Conservation (phyloP, 2,888 invertebrate genomes). For the Cepaea hortensis region DNA sequence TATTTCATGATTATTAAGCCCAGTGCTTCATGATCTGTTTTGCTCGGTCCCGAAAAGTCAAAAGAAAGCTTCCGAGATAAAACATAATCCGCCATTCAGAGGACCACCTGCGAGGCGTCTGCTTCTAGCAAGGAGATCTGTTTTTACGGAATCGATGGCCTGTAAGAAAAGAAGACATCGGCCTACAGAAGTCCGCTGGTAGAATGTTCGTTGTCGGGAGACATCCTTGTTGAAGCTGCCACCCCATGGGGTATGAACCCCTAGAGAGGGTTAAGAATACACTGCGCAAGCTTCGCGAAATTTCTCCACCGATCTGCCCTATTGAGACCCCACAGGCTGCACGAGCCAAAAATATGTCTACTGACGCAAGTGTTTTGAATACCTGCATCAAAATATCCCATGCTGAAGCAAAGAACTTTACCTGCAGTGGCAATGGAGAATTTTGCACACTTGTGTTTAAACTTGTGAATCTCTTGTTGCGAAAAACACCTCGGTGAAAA, state of each 20-base stretch:
- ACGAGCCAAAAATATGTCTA: background rate
- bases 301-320: background rate
- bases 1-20: background rate
- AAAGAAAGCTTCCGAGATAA: background rate
- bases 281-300: background rate
- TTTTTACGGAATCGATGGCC: background rate
- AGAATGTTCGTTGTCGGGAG: background rate
- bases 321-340: background rate
- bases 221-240: background rate
- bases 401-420: no score
- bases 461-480: no score
- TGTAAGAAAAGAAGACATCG: background rate
- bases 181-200: background rate
- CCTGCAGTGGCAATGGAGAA: no score
- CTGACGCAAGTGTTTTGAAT: no score
- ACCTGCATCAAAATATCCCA: background rate
- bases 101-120: background rate
- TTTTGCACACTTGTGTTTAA: no score
- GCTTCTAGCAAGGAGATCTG: background rate
- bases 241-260: background rate
- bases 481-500: no score
- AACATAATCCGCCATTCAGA: background rate
- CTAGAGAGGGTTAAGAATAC: background rate
- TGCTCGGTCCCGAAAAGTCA: background rate
- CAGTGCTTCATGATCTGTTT: background rate